Base-by-base conservation (phyloP, 1,140 invertebrate species). In the Rhagoletis pomonella region DNA sequence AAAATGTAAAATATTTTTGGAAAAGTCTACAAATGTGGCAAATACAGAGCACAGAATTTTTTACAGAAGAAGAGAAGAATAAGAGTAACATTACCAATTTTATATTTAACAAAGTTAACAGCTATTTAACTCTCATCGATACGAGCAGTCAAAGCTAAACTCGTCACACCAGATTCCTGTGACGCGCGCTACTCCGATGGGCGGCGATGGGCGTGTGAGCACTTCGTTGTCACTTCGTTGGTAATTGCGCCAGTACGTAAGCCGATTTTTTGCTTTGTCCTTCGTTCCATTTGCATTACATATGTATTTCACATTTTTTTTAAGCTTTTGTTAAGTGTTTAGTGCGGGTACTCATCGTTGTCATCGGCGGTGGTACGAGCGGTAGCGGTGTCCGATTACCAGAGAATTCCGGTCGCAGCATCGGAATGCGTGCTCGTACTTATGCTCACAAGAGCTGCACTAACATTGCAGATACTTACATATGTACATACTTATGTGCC, bases 181-280 rank as follows among this genome's bases (percentile, higher is more conserved):
- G 73, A 81, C 7, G 73, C 47, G 73, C n/a, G 47, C 9, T 7
- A 9, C 19, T 81, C 14, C 47, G 47, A 55, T 81, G 73, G 73
- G 73, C 73, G 47, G 47, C 19, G 47, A 42, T 55, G 73, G 73
- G 44, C 73, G 73, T 81, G 73, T 81, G 73, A 81, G 19, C 47
- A 81, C 44, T 81, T 81, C 69, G 69, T 55, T 77, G 69, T 50
- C 69, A 77, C 69, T 77, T 77, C 73, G 73, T 81, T 9, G 73
- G 73, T 81, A 81, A 81, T 81, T 81, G 73, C 47, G 47, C 73
- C 47, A 50, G n/a, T 81, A 58, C 73, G 73, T 81, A 58, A 81
- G 73, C 73, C 9, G 55, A 55, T 47, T n/a, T 47, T 73, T 73
- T 47, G 44, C 39, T 39, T 65, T 29, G 39, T 39, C 19, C 19